phyloP scores from a whole-genome alignment of 2,888 invertebrate genomes.

The Drosophila anceps region DNA sequence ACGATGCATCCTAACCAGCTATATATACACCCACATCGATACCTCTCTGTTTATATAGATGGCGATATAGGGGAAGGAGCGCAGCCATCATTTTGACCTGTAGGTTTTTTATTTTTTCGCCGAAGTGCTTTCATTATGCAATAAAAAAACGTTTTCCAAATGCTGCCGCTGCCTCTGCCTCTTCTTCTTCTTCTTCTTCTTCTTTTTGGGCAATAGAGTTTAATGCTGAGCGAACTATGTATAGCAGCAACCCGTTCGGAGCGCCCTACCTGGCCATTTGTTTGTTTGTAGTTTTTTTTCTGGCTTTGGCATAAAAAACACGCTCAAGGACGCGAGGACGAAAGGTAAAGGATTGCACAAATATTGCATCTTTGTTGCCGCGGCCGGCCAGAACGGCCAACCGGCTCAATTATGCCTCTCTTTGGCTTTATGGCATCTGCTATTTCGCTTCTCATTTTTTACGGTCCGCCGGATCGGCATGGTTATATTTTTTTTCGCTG shows the following conservation, averaged over 20 bases:
- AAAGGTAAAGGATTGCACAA: constrained; percentile 82
- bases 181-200: too few relatives aligned
- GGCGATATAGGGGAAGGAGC: background rate
- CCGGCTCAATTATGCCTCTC: constrained; percentile 61
- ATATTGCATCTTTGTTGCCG: constrained; percentile 78
- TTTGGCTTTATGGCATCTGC: constrained; percentile 38
- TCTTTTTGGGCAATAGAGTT: too few relatives aligned
- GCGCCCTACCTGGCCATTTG: constrained; percentile 51
- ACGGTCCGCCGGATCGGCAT: constrained; percentile 1
- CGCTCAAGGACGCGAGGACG: constrained; percentile 72
- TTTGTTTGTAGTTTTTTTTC: background rate
- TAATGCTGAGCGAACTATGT: constrained; percentile 13
- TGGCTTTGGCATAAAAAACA: constrained; percentile 53
- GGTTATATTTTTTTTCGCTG: constrained; percentile 58
- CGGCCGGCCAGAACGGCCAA: too few relatives aligned
- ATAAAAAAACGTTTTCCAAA: constrained; percentile 57
- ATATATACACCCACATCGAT: background rate
- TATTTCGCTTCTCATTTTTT: constrained; percentile 39
- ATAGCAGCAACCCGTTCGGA: constrained; percentile 61
- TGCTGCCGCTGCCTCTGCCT: background rate
- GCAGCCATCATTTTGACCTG: constrained; percentile 18
- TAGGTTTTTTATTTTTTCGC: constrained; percentile 52
- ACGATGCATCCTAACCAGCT: background rate
- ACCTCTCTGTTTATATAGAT: too few relatives aligned
- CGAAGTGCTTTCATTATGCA: constrained; percentile 74